Evolutionary conservation across 2,888 invertebrate genomes (phyloP).

Genomic region (Gerris lacustris): DNA sequence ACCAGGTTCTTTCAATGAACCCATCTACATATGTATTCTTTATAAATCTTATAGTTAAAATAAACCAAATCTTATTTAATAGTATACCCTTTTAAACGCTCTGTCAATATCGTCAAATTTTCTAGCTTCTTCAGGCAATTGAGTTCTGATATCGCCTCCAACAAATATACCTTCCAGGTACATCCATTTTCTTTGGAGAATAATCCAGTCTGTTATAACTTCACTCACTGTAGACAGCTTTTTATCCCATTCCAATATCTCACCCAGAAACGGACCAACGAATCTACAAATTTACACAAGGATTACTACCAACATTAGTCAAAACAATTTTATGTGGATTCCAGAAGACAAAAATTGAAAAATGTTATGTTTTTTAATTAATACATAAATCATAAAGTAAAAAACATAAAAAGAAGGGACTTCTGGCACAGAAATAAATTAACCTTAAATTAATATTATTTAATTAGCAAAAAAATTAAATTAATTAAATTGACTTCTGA

Average conservation of each 20-base stretch:
- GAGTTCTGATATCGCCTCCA: constrained; percentile 73
- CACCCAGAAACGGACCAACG: constrained; percentile 71
- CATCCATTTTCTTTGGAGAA: constrained; percentile 79
- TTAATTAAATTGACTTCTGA: too few relatives aligned
- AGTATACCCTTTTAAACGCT: constrained; percentile 53
- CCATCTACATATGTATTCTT: too few relatives aligned
- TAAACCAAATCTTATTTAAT: too few relatives aligned
- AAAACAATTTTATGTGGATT: not conserved
- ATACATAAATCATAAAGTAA: not conserved
- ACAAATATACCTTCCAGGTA: constrained; percentile 87
- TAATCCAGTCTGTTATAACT: constrained; percentile 77
- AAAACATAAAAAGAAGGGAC: too few relatives aligned
- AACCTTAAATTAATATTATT: too few relatives aligned
- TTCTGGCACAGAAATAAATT: too few relatives aligned
- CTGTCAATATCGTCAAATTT: constrained; percentile 84
- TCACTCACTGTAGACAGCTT: constrained; percentile 66
- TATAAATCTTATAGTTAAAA: too few relatives aligned
- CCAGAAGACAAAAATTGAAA: not conserved
- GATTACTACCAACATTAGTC: constrained; percentile 7
- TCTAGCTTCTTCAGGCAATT: constrained; percentile 77
- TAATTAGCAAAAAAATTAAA: too few relatives aligned
- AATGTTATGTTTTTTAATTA: not conserved
- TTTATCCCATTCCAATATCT: constrained; percentile 78
- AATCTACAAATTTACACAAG: constrained; percentile 43
- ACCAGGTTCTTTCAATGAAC: too few relatives aligned